A percentile compares a stretch with the other conserved stretches of the same genome.
These are phyloP conservation scores for Garrulus glandarius DNA, from an alignment of 2,797 vertebrate genomes.

Conservation along the genomic window DNA sequence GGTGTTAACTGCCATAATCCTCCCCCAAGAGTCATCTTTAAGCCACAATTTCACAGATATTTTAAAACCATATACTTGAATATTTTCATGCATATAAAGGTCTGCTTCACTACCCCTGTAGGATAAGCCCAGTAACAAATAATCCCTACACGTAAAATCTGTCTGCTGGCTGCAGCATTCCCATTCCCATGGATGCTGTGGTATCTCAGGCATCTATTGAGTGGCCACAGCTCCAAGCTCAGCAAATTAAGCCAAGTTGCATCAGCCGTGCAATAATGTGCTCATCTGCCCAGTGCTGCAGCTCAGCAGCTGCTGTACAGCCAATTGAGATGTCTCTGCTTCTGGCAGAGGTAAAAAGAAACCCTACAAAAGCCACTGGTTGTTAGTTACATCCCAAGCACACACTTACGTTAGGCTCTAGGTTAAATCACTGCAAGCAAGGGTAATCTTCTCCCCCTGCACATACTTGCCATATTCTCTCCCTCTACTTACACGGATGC, in stretches of 20 bases:
- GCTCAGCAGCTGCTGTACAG: background rate
- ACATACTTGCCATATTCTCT: background rate
- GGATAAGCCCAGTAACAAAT: background rate
- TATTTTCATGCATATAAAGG: background rate
- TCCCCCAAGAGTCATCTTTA: background rate
- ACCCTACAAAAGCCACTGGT: background rate
- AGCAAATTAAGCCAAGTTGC: background rate
- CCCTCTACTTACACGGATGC: background rate
- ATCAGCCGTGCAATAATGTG: background rate
- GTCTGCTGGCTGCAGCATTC: background rate
- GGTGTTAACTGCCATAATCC: background rate
- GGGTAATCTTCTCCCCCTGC: background rate
- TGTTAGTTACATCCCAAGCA: background rate
- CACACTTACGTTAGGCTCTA: background rate
- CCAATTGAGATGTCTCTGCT: background rate
- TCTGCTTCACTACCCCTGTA: background rate
- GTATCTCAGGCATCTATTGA: background rate
- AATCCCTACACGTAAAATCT: background rate
- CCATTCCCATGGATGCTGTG: background rate
- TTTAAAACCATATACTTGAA: background rate
- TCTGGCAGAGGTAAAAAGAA: background rate
- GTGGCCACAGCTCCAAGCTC: background rate
- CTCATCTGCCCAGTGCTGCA: background rate
- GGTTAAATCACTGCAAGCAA: background rate
- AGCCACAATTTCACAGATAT: background rate